Percentiles rank a stretch among this genome's conserved stretches.
These are phyloP conservation scores for Conomelus anceps DNA, from an alignment of 2,888 invertebrate species.

Conservation along the genomic window DNA sequence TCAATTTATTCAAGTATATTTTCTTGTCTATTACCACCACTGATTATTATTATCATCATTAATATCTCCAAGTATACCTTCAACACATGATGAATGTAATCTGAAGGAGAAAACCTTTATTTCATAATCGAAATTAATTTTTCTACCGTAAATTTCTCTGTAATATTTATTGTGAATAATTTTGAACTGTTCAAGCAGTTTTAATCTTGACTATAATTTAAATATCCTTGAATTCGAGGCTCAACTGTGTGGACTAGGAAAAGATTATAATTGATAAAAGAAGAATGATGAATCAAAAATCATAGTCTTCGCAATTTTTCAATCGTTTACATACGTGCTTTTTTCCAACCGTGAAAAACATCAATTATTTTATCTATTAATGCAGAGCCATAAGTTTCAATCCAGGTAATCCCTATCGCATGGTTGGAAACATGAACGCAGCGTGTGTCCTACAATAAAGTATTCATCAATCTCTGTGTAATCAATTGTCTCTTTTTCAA, in stretches of 20 bases:
- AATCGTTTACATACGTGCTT: not conserved
- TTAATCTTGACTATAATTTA: not conserved
- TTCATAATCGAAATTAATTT: not conserved
- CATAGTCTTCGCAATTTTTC: not conserved
- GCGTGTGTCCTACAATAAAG: not conserved
- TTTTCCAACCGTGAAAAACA: not conserved
- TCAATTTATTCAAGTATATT: too few species aligned
- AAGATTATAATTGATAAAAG: not conserved
- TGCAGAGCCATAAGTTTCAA: not conserved
- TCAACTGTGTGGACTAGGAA: not conserved
- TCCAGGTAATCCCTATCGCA: not conserved
- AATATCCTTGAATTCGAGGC: not conserved
- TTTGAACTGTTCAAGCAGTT: too few species aligned
- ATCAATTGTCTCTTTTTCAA: not conserved
- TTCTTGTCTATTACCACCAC: too few species aligned
- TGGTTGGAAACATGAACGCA: not conserved
- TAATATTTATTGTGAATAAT: not conserved
- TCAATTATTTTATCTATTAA: not conserved
- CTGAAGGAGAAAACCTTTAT: not conserved
- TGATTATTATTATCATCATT: too few species aligned
- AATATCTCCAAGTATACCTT: too few species aligned
- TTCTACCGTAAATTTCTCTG: not conserved
- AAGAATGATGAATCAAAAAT: not conserved
- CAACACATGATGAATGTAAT: too few species aligned
- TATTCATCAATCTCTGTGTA: not conserved